Evolutionary conservation across 2,888 invertebrate species (phyloP).

Genomic region (Philereme transversata): DNA sequence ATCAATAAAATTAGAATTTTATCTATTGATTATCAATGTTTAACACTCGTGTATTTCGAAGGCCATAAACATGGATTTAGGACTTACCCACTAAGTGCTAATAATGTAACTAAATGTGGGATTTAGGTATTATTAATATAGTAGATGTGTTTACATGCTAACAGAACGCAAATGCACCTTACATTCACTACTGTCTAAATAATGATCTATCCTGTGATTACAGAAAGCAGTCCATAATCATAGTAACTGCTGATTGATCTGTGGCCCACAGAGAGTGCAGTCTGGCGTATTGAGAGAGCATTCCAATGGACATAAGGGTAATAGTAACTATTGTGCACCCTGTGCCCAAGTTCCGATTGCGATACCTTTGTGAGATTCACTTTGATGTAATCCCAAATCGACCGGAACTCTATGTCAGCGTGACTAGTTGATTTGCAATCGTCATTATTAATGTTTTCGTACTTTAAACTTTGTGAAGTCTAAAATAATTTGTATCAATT

Average conservation of each 20-base stretch:
- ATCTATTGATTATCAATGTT: too few relatives aligned
- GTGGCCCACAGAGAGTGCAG: conserved; percentile 9
- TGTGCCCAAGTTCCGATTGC: conserved; percentile 16
- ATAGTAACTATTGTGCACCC: conserved; percentile 15
- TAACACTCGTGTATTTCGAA: too few relatives aligned
- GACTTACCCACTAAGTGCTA: too few relatives aligned
- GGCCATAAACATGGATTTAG: too few relatives aligned
- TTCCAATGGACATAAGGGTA: conserved; percentile 19
- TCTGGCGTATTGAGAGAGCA: conserved; percentile 8
- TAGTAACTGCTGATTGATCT: conserved; percentile 17
- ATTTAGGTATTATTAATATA: too few relatives aligned
- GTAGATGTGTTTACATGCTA: too few relatives aligned
- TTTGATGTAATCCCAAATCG: conserved; percentile 6
- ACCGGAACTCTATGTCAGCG: not conserved
- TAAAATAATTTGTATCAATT: too few relatives aligned
- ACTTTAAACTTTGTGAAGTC: too few relatives aligned
- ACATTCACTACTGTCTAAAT: too few relatives aligned
- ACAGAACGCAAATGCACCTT: too few relatives aligned
- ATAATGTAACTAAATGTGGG: too few relatives aligned
- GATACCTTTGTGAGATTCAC: conserved; percentile 18
- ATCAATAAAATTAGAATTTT: too few relatives aligned
- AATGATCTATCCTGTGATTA: conserved; percentile 5
- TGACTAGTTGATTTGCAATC: not conserved
- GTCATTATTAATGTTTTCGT: conserved; percentile 1
- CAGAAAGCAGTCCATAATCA: conserved; percentile 5